Base-by-base conservation (phyloP, 2,888 invertebrate genomes). In the Himalopsyche kuldschensis region DNA sequence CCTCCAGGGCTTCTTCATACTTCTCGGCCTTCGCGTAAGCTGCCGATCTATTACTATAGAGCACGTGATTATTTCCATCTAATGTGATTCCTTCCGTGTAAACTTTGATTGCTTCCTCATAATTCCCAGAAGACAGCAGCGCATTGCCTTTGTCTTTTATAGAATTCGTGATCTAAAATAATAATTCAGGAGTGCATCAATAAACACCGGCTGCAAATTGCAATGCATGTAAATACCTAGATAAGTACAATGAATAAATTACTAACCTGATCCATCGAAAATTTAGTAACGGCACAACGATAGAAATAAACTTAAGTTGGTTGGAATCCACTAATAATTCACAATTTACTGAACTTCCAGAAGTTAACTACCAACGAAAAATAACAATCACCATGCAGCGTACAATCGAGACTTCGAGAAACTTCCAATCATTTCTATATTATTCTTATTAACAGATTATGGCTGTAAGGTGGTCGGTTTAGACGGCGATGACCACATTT, bases 1-100 rank as follows among this genome's bases (percentile, higher is more conserved):
- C 98, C 86, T 94, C 93, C 35, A 98, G 90, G 0, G 98, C 97
- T 85, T 94, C 93, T 1, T 90, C 89, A 88, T 95, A 97, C 86
- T 95, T 93, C 31, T 93, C 94, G 76, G 94, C 93, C 90, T 97
- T 97, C 1, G 97, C 96, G 88, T 95, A 95, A 6, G 98, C 98
- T 6, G 98, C 98, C 0, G 98, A 98, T 82, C 98, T 94, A 90
- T 98, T 98, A 87, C 97, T 98, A 88, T 93, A 98, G 31, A 98
- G 92, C 88, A 98, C 97, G 92, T 97, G 96, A 91, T 98, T 98
- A 48, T 92, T 93, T 0, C 92, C 91, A 89, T 98, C 97, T 84
- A 97, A 89, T 17, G 91, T 90, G 86, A 98, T 97, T 5, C 97
- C 98, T 88, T 96, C 94, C 3, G 96, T 93, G 88, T 98, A 98